Evolutionary conservation across 2,113 vertebrate species (phyloP).

Genomic region (Serilophus lunatus): DNA sequence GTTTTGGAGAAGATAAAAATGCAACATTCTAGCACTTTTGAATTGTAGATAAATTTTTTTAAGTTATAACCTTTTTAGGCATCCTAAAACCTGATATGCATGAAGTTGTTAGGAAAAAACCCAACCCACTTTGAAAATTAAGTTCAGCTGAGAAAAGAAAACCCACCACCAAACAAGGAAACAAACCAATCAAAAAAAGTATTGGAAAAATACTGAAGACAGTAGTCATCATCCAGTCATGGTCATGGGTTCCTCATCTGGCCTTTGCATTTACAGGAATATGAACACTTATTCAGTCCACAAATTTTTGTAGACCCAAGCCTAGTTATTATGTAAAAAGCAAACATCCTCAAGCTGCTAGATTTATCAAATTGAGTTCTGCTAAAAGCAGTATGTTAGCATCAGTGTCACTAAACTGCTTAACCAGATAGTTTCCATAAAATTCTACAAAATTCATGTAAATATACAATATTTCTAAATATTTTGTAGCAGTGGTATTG

Average conservation of each 20-base stretch:
- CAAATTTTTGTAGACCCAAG: neutral
- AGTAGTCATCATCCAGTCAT: neutral
- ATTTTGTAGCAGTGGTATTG: neutral
- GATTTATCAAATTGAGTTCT: neutral
- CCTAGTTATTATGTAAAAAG: accelerated
- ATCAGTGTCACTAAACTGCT: neutral
- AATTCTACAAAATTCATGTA: neutral
- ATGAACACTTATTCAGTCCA: neutral
- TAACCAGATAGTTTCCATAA: neutral
- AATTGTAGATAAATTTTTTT: neutral
- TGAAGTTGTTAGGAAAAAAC: neutral
- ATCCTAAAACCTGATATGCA: neutral
- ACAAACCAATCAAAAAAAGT: neutral
- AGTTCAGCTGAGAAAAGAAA: neutral
- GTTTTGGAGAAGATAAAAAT: neutral
- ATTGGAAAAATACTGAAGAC: neutral
- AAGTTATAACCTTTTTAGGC: neutral
- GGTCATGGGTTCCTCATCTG: neutral
- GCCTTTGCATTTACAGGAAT: neutral
- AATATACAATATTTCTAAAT: neutral
- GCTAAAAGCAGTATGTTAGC: neutral
- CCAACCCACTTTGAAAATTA: neutral
- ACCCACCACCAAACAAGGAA: neutral
- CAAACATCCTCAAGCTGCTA: neutral
- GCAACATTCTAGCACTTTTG: neutral